A percentile compares a stretch with the other conserved stretches of the same genome.
These are phyloP conservation scores for Saguinus imperator DNA, from an alignment of 2,113 vertebrate species.

Conservation along the genomic window DNA sequence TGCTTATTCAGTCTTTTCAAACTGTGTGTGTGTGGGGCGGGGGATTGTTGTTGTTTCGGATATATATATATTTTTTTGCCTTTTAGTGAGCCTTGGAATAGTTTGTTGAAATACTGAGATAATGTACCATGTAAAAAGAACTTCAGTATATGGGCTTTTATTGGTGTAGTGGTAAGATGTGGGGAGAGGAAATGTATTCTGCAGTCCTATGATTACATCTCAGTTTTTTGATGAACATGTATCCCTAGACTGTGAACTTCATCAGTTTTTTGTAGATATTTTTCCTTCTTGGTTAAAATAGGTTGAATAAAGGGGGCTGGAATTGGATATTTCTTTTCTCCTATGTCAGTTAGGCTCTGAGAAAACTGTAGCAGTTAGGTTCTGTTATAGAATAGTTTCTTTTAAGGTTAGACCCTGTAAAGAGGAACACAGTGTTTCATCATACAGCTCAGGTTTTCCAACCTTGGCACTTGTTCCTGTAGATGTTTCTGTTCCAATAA, in stretches of 20 bases:
- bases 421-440: neutral
- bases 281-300: neutral
- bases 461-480: neutral
- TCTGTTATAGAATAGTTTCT: neutral
- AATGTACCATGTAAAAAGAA: neutral
- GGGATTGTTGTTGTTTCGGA: too few species aligned
- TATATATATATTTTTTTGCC: neutral
- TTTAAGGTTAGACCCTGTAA: neutral
- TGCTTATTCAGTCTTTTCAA: neutral
- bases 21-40: neutral
- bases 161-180: neutral
- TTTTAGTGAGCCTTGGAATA: neutral
- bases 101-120: neutral
- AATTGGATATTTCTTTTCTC: neutral
- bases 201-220: neutral
- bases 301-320: neutral
- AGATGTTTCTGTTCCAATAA: neutral
- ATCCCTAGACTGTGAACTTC: neutral
- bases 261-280: neutral
- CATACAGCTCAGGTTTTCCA: neutral
- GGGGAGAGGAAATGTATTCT: neutral
- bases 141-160: neutral
- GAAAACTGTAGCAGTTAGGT: neutral
- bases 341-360: neutral
- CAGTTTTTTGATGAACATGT: neutral